Evolutionary conservation across 2,797 vertebrate species (phyloP).

Genomic region (Notolabrus celidotus): DNA sequence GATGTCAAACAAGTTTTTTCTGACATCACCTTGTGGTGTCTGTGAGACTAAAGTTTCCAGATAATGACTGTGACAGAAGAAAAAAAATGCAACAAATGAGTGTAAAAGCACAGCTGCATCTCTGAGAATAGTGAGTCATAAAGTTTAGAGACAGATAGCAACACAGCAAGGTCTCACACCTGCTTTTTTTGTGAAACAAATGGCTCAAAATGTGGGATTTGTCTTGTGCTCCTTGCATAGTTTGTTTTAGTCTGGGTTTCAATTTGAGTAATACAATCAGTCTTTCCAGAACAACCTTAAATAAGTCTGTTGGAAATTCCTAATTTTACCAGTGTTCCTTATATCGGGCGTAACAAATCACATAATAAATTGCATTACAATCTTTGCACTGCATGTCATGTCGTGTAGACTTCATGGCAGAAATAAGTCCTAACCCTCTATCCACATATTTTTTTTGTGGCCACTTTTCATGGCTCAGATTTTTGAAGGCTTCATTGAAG

Average conservation of each 20-base stretch:
- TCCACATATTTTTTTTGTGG: background rate
- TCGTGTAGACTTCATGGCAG: background rate
- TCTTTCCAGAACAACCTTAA: background rate
- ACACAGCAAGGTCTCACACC: constrained; percentile 41
- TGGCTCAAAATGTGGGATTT: constrained; percentile 17
- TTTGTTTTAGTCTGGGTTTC: constrained; percentile 15
- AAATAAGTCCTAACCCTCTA: background rate
- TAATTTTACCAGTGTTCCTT: constrained; percentile 10
- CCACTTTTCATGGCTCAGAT: background rate
- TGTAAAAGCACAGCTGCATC: constrained; percentile 54
- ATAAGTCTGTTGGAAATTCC: constrained; percentile 21
- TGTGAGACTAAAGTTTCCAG: constrained; percentile 36
- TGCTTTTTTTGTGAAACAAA: constrained; percentile 35
- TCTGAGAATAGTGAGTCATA: constrained; percentile 44
- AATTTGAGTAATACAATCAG: background rate
- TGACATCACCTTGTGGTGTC: constrained; percentile 63
- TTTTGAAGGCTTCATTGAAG: too few relatives aligned
- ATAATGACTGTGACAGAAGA: constrained; percentile 38
- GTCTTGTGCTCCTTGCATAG: background rate
- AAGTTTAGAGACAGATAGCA: constrained; percentile 23
- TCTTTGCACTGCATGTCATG: constrained; percentile 6
- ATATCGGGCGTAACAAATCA: constrained; percentile 18
- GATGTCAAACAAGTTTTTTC: constrained; percentile 50
- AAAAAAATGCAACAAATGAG: constrained; percentile 51
- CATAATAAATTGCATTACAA: constrained; percentile 13